Evolutionary conservation across 2,797 vertebrate genomes (phyloP), one percentile per base, ranked within the genome.

Genomic region (Helostoma temminkii): DNA sequence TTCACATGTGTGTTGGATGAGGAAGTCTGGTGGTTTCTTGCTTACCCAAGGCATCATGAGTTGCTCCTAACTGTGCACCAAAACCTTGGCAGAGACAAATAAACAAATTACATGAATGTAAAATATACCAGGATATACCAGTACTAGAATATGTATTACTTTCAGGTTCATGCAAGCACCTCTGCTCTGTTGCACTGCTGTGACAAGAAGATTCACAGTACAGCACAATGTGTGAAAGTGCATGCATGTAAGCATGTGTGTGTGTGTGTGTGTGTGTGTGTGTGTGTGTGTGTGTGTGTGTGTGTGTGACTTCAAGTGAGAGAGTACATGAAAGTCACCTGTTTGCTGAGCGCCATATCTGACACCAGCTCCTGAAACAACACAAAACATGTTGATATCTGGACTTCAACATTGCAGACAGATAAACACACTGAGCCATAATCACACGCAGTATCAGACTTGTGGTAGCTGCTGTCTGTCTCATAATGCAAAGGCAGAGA

Each of bases 11-110:
- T 52, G 58, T 28, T 37, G 25, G 68, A 50, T 39, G 57, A 76
- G 67, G 65, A 79, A 55, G 36, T 57, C 0, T 8, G 14, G 2
- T 12, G 9, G 12, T 36, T 58, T 62, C 39, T 62, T 56, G 15
- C 88, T 90, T 77, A 94, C 93, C 90, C 53, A 93, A 79, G 1
- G 70, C 77, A 18, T 88, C 88, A 6, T 90, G 92, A 75, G 74
- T 59, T 5, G 79, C 70, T 34, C 87, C 89, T 1, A 92, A 74
- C 41, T 88, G 90, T 28, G 76, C 78, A n/a, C 71, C 86, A 2
- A 86, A 93, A 50, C 91, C 94, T 93, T 64, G 41, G 71, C 18
- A 15, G 36, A 45, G 7, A 25, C 2, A 54, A 30, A 54, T 7
- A 0, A 12, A 57, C 48, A 22, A 55, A 58, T 43, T 18, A 43